phyloP scores from a whole-genome alignment of 2,888 invertebrate genomes.

The Microplitis manilae region DNA sequence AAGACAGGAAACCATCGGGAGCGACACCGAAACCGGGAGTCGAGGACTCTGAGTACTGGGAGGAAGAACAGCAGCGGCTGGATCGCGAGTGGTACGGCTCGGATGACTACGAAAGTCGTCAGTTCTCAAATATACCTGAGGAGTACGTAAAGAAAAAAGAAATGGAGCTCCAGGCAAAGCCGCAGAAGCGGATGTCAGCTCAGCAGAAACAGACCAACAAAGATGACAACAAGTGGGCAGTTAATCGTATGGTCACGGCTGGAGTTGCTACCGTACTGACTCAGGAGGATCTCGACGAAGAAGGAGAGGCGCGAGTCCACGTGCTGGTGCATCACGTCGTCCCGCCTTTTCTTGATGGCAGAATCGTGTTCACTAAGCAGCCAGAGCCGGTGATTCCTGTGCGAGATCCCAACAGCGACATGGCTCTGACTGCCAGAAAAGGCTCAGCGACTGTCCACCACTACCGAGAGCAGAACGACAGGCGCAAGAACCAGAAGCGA shows the following conservation, averaged over 20 bases:
- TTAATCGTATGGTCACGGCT: conserved; percentile 96
- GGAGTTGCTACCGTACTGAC: conserved; percentile 93
- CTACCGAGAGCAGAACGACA: conserved; percentile 95
- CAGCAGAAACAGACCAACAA: conserved; percentile 97
- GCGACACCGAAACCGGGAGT: conserved; percentile 76
- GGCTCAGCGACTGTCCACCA: conserved; percentile 92
- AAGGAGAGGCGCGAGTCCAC: conserved; percentile 94
- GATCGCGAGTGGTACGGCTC: conserved; percentile 97
- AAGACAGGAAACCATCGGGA: conserved; percentile 77
- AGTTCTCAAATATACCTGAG: conserved; percentile 89
- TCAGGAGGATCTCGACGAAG: conserved; percentile 95
- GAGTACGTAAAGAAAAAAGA: conserved; percentile 96
- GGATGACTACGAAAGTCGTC: conserved; percentile 95
- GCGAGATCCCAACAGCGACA: conserved; percentile 95
- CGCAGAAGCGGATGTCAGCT: conserved; percentile 94
- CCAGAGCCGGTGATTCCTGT: conserved; percentile 99
- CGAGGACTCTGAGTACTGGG: conserved; percentile 88
- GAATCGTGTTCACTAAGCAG: conserved; percentile 99
- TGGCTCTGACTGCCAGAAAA: conserved; percentile 96
- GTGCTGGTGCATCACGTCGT: conserved; percentile 97
- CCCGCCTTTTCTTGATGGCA: conserved; percentile 96
- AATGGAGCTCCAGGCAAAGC: conserved; percentile 90
- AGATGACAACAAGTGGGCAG: conserved; percentile 99
- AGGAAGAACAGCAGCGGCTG: conserved; percentile 84
- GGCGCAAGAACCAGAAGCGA: conserved; percentile 97